Base-by-base conservation (phyloP, 2,888 invertebrate species). In the Dolomedes plantarius region DNA sequence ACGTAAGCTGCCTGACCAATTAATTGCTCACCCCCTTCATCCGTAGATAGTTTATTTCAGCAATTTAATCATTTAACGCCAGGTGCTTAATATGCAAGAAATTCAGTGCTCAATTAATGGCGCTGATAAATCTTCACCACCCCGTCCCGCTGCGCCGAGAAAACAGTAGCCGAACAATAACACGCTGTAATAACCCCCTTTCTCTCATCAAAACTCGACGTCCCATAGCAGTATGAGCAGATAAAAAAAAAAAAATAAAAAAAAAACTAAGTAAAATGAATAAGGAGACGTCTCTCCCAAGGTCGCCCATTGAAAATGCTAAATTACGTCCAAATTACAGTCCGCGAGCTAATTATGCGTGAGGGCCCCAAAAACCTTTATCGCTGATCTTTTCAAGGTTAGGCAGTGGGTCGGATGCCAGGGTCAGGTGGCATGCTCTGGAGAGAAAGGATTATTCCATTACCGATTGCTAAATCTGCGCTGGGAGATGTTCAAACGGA, bases 151-250 rank as follows among this genome's bases (percentile, higher is more conserved):
- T 36, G 5, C 6, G 5, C 36, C 9, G 36, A 2, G n/a, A 46
- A n/a, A 46, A 46, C 46, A 46, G 46, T 46, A 46, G 46, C 46
- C n/a, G 2, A 46, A 46, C 46, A 46, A 46, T 46, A 46, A 46
- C 46, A 2, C 46, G 2, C 46, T 46, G n/a, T n/a, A 46, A 46
- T 46, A 46, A 46, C 46, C 46, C 46, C 11, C 46, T 46, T 16
- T 16, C 16, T 9, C n/a, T 6, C 46, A 16, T 46, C n/a, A 46
- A 16, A n/a, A 16, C 6, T 16, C 46, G 46, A 13, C 46, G n/a
- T 16, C 46, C 11, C 46, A 46, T 16, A 46, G 46, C 46, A 5
- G 16, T 46, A n/a, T 16, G 16, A 2, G 46, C 2, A 46, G 46
- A 46, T 6, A n/a, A 11, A 16, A n/a, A 5, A 46, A 16, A 5